Base-by-base conservation (phyloP, 2,888 invertebrate species). In the Ophion costatus region DNA sequence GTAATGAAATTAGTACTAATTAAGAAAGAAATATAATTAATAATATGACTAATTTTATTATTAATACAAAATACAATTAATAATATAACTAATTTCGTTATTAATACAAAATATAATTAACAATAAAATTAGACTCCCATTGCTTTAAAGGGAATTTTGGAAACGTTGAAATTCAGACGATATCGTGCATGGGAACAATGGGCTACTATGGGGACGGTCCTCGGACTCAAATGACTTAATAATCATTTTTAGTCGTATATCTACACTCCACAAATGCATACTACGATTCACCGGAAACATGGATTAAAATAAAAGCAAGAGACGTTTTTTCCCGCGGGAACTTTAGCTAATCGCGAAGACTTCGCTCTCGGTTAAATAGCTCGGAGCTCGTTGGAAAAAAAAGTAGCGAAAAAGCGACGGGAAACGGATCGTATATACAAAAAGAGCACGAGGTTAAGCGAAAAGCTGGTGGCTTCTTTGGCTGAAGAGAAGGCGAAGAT, bases 281-380 rank as follows among this genome's bases (percentile, higher is more conserved):
- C 20, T 17, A 64, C 66, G 67, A 78, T 81, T 78, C 61, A 77
- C 61, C 24, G 57, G 29, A 74, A 73, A 51, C 42, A 56, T 33
- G 56, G 61, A 67, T 67, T 17, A 78, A 63, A 14, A 42, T 22
- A 42, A 56, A 59, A 64, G 66, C 45, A 64, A 69, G 57, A 61
- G 56, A 20, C 4, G 59, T 64, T 29, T 56, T 17, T 42, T 51
- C 73, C 42, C 33, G 71, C n/a, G 20, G 63, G 71, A 85, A 82
- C 75, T 85, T 85, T 61, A 22, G 66, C 66, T 63, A 75, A 85
- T 82, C 78, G 76, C 51, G 67, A 82, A 85, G 82, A 82, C 79
- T 78, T 56, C 75, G 79, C 79, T 79, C 71, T 22, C 51, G 61
- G 66, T 51, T 82, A 61, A 75, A 76, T 75, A 75, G 73, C 33